Evolutionary conservation across 2,888 invertebrate species (phyloP), one percentile per base, ranked within the genome.

Genomic region (Spodoptera exigua): DNA sequence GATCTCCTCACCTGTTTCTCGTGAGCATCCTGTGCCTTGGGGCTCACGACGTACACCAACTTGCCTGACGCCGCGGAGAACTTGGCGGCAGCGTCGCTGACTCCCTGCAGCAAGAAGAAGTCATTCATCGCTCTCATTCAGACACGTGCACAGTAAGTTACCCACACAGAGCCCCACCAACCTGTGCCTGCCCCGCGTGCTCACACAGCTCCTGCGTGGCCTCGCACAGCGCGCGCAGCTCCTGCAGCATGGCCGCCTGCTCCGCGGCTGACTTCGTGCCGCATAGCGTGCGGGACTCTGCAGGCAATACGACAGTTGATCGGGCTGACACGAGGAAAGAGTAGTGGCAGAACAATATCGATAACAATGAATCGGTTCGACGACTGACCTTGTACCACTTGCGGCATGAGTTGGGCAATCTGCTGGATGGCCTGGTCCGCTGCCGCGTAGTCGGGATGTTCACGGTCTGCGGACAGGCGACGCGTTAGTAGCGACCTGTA

Each of bases 41-140:
- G 81, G 49, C 78, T 80, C 58, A 83, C 67, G 14, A 80, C 68
- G 61, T 79, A 85, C 10, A 79, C 74, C 40, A 89, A 59, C 43
- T 82, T 84, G 13, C 82, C 81, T 0, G 88, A 82, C 0, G 85
- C 82, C 0, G 76, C 76, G 0, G 84, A 83, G 39, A 80, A 85
- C 58, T 84, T 83, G 0, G 72, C 65, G 2, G 85, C 80, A 0
- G 83, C 79, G 0, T 80, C 78, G 27, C 57, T 72, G 5, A 86
- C 53, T 21, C 76, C 80, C 89, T 88, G 69, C 0, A 49, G 46
- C 10, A 51, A 16, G 0, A 10, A 13, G 18, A 11, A 2, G 3
- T 5, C 14, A 27, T 35, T 39, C 18, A 59, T 17, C 37, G 3
- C 16, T 10, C 3, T 13, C 11, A 0, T 41, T 13, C 1, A 27